Conservation (phyloP, 2,888 invertebrate species). For the Iselma pallidipennis region DNA sequence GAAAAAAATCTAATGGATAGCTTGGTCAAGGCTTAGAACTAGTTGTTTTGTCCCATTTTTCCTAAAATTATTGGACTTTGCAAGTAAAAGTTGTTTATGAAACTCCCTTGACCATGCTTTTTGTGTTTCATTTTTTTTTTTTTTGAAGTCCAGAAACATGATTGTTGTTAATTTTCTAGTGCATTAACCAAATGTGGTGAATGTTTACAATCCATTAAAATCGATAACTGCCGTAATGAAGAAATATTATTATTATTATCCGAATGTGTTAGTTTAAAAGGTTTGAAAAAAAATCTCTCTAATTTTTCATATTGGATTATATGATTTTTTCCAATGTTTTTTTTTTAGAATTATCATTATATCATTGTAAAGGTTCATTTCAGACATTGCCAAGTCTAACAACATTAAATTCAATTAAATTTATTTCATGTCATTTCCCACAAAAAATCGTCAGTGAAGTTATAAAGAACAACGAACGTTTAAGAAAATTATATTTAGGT, state of each 20-base stretch:
- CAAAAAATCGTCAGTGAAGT: slow-evolving; percentile 37
- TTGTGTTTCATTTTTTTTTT: not conserved
- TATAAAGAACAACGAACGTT: slow-evolving; percentile 36
- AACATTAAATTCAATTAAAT: slow-evolving; percentile 34
- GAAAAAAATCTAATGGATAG: not conserved
- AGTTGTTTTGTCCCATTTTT: no score
- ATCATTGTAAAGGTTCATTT: slow-evolving; percentile 42
- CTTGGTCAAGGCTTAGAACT: not conserved
- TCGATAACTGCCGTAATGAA: slow-evolving; percentile 42
- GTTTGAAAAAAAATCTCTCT: slow-evolving; percentile 19
- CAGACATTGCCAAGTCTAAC: slow-evolving; percentile 33
- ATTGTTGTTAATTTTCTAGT: slow-evolving; percentile 26
- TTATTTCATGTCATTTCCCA: slow-evolving; percentile 39
- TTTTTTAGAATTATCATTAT: slow-evolving; percentile 36
- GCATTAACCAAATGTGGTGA: slow-evolving; percentile 40
- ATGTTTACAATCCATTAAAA: slow-evolving; percentile 33
- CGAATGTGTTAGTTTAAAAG: slow-evolving; percentile 40
- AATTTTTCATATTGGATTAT: not conserved
- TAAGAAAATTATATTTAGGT: slow-evolving; percentile 38
- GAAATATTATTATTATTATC: slow-evolving; percentile 35
- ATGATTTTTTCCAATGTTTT: slow-evolving; percentile 5
- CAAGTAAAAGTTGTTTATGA: no score
- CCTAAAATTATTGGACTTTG: no score
- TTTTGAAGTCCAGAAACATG: not conserved
- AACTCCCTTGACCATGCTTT: not conserved